Percentiles rank a stretch among this genome's conserved stretches.
Evolutionary conservation across 2,888 invertebrate species (phyloP).

Genomic region (Schizotus pectinicornis): DNA sequence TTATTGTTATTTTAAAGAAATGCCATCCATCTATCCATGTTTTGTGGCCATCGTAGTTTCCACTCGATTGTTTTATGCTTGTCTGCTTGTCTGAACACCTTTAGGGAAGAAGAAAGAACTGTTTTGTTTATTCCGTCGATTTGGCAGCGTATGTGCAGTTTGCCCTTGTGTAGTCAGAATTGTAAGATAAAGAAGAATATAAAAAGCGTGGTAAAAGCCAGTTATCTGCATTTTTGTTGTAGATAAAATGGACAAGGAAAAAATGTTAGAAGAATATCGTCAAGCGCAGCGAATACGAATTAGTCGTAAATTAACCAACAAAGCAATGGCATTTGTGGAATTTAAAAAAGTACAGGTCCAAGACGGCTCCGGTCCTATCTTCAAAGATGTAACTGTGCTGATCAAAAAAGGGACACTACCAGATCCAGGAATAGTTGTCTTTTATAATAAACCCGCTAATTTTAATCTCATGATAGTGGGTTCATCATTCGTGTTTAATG

Average conservation of each 20-base stretch:
- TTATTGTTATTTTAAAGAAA: conserved; percentile 18
- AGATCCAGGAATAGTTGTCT: not conserved
- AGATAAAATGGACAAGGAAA: conserved; percentile 10
- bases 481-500: conserved; percentile 9
- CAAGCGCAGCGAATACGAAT: conserved; percentile 4
- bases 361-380: conserved; percentile 4
- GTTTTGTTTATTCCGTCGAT: conserved; percentile 16
- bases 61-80: not conserved
- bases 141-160: conserved; percentile 9
- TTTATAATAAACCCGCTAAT: conserved; percentile 7
- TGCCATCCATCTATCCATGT: conserved; percentile 6
- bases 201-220: conserved; percentile 13
- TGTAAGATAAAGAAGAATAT: conserved; percentile 14
- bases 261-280: conserved; percentile 9
- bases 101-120: conserved; percentile 14
- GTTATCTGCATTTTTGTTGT: conserved; percentile 13
- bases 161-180: conserved; percentile 10
- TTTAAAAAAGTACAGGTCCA: conserved; percentile 6
- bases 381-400: not conserved
- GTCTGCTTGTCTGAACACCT: conserved; percentile 10
- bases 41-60: conserved; percentile 14
- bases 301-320: conserved; percentile 11
- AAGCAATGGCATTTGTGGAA: conserved; percentile 6
- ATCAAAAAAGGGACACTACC: conserved; percentile 1
- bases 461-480: conserved; percentile 8